Conservation (phyloP, 64 coral and sea anemone species). For the Catalaphyllia jardinei region DNA sequence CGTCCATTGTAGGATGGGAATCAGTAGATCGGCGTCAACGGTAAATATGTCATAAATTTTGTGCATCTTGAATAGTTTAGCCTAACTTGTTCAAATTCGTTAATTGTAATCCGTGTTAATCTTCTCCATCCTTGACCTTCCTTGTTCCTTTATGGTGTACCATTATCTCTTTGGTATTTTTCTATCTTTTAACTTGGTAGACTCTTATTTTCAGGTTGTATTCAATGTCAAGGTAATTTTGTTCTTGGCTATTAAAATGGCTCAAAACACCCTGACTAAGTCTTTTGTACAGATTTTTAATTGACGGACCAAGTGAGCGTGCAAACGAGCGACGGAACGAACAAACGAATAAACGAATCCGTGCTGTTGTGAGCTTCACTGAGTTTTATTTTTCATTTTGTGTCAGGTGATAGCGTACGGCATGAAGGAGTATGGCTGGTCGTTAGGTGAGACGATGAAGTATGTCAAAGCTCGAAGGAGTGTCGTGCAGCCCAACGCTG, state of each 20-base stretch:
- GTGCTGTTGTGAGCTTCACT: neutral
- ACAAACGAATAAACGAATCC: neutral
- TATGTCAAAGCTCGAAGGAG: constrained; percentile 82
- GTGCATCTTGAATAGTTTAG: too few species aligned
- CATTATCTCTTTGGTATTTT: too few species aligned
- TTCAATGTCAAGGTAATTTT: too few species aligned
- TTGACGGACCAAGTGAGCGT: neutral
- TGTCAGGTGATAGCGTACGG: constrained; percentile 87
- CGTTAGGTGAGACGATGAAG: constrained; percentile 88
- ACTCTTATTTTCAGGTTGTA: too few species aligned
- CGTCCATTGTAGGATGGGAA: constrained; percentile 92
- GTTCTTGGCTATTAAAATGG: too few species aligned
- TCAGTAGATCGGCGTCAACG: constrained; percentile 95
- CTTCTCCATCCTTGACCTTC: too few species aligned
- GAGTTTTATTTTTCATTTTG: neutral
- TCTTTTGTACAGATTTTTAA: neutral
- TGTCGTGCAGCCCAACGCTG: constrained; percentile 85
- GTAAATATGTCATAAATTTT: constrained; percentile 9
- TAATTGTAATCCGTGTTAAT: too few species aligned
- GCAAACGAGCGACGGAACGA: neutral
- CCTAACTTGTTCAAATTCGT: too few species aligned
- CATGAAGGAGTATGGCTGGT: constrained; percentile 92
- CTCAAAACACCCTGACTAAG: too few species aligned
- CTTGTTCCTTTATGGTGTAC: too few species aligned
- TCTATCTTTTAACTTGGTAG: too few species aligned